Conservation (phyloP, 37 sponge, comb jelly and placozoan species). For the Oopsacas minuta region DNA sequence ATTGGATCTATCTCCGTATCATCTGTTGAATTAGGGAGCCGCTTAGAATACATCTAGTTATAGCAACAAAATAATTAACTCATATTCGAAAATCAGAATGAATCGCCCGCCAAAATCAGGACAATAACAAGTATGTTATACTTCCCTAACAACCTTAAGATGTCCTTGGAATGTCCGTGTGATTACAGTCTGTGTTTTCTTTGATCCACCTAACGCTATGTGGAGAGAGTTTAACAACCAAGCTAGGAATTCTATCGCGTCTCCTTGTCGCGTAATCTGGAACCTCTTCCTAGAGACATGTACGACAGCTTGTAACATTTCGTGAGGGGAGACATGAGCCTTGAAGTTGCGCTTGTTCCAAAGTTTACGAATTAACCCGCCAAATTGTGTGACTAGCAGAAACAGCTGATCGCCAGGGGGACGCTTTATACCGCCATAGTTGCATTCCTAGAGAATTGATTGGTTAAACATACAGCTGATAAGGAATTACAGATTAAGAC, state of each 20-base stretch:
- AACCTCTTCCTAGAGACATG: conserved; percentile 75
- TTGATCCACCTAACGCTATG: conserved; percentile 42
- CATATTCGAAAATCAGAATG: no score
- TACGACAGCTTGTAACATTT: conserved; percentile 91
- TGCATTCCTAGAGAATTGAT: conserved; percentile 28
- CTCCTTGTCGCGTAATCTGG: conserved; percentile 94
- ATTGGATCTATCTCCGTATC: not conserved
- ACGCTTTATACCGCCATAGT: conserved; percentile 62
- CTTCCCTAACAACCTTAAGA: not conserved
- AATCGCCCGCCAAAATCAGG: no score
- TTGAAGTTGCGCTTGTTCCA: conserved; percentile 94
- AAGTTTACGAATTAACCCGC: conserved; percentile 85
- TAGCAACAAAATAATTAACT: no score
- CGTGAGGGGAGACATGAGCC: conserved; percentile 93
- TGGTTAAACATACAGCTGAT: no score
- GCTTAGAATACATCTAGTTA: not conserved
- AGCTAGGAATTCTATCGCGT: conserved; percentile 82
- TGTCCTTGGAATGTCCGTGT: not conserved
- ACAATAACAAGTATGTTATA: no score
- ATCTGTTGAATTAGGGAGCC: not conserved
- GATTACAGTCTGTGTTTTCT: conserved; percentile 27
- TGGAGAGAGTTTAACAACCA: conserved; percentile 92
- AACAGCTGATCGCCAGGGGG: conserved; percentile 88
- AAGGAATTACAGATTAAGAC: no score
- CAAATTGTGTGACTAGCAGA: conserved; percentile 74